Base-by-base conservation (phyloP, 1,140 invertebrate genomes). In the Neodiprion virginianus region DNA sequence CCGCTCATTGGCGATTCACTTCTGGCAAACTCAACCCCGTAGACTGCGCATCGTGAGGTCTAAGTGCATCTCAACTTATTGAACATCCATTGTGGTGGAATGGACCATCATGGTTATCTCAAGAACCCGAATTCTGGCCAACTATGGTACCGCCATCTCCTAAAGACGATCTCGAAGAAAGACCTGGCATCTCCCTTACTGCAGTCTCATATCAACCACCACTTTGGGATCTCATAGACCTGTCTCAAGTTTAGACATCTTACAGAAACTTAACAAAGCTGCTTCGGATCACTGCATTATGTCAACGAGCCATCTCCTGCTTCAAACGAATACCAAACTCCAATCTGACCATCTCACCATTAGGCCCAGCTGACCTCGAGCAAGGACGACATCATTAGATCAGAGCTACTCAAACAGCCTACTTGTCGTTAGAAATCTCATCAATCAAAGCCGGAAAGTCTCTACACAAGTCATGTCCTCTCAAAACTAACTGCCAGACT, bases 401-500 rank as follows among this genome's bases (percentile, higher is more conserved):
- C 8, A 53, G 40, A 28, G 23, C 17, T 0, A 48, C 40, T 14
- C 67, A 74, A 69, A 4, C 8, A 5, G 47, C 17, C 9, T 8
- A 9, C 12, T 74, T 74, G 40, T 4, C 11, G 40, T 3, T 12
- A 8, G 67, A 68, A 8, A 49, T 74, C 12, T 4, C 50, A 5
- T 23, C 66, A 11, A 10, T 74, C 12, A 12, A 66, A 12, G 21
- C n/a, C 10, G 21, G 40, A 7, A 65, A 1, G 4, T 11, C 61
- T 73, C 5, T 50, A 65, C 40, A 67, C 48, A 1, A 50, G 67
- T 8, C 67, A 53, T 11, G 47, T 67, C 8, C 49, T 74, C n/a
- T 17, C 40, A n/a, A 2, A 49, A 23, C 70, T 85, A 4, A 67
- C 76, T 68, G 82, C 82, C 0, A 83, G 76, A 12, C 69, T 86